Evolutionary conservation across 2,113 vertebrate genomes (phyloP).

Genomic region (Picathartes gymnocephalus): DNA sequence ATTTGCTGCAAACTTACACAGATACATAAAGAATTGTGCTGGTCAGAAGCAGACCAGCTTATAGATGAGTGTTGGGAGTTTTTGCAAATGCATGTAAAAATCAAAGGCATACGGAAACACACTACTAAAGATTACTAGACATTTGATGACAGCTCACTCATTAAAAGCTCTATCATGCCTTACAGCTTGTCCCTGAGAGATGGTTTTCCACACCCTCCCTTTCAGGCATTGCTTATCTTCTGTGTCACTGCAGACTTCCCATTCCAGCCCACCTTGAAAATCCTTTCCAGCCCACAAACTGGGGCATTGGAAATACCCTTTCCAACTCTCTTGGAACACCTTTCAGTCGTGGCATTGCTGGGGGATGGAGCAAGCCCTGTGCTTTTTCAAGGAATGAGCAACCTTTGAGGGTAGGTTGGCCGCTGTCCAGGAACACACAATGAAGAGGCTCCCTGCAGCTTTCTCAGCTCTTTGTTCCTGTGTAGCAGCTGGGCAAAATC

Average conservation of each 20-base stretch:
- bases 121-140: not conserved
- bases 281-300: not conserved
- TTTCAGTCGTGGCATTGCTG: not conserved
- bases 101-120: not conserved
- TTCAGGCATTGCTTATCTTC: not conserved
- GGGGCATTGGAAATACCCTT: not conserved
- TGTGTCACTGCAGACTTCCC: not conserved
- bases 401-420: conserved; percentile 48
- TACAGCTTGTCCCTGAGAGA: not conserved
- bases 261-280: not conserved
- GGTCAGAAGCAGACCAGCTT: conserved; percentile 21
- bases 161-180: not conserved
- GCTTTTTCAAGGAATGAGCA: conserved; percentile 26
- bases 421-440: not conserved
- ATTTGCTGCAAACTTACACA: conserved; percentile 21
- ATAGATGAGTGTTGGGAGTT: not conserved
- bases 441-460: conserved; percentile 44
- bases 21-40: conserved; percentile 8
- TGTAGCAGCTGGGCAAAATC: conserved; percentile 59
- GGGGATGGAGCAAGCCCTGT: not conserved
- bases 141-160: not conserved
- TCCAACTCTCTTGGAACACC: not conserved
- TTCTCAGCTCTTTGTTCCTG: conserved; percentile 37
- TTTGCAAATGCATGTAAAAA: conserved; percentile 9
- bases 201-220: not conserved